phyloP scores from a whole-genome alignment of 2,888 invertebrate genomes.

The Eupeodes luniger region DNA sequence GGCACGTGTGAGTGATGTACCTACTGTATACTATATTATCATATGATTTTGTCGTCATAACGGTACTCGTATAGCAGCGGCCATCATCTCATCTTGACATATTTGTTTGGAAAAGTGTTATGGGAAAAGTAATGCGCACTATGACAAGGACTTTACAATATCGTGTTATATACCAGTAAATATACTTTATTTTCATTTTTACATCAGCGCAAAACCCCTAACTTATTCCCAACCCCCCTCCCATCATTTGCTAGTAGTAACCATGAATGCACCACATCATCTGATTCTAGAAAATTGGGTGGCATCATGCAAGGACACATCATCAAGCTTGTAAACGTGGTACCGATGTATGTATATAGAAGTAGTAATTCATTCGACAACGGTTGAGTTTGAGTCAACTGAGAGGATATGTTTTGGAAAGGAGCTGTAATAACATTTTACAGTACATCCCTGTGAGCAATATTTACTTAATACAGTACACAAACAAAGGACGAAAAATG shows the following conservation, averaged over 20 bases:
- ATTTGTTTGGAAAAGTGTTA: slow-evolving; percentile 36
- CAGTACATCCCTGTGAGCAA: slow-evolving; percentile 36
- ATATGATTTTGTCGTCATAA: slow-evolving; percentile 8
- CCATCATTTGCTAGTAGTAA: not conserved
- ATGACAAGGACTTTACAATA: slow-evolving; percentile 51
- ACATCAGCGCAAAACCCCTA: not conserved
- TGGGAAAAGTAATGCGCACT: slow-evolving; percentile 40
- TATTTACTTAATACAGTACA: slow-evolving; percentile 40
- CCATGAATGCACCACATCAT: slow-evolving; percentile 1
- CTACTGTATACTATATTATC: slow-evolving; percentile 24
- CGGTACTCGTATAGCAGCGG: not conserved
- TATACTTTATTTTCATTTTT: not conserved
- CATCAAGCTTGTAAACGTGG: not conserved
- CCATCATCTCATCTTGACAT: slow-evolving; percentile 58
- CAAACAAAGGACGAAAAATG: slow-evolving; percentile 22
- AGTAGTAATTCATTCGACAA: slow-evolving; percentile 16
- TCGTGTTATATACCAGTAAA: not conserved
- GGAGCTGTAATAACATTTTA: slow-evolving; percentile 30
- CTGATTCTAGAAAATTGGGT: not conserved
- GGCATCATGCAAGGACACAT: slow-evolving; percentile 26
- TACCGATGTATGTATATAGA: too few species aligned
- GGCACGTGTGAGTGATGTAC: not conserved
- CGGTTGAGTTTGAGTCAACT: not conserved
- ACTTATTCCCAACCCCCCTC: not conserved
- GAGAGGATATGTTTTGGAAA: not conserved